Percentiles rank a stretch among this genome's conserved stretches.
Evolutionary conservation across 2,888 invertebrate species (phyloP).

Genomic region (Proisotoma minuta): DNA sequence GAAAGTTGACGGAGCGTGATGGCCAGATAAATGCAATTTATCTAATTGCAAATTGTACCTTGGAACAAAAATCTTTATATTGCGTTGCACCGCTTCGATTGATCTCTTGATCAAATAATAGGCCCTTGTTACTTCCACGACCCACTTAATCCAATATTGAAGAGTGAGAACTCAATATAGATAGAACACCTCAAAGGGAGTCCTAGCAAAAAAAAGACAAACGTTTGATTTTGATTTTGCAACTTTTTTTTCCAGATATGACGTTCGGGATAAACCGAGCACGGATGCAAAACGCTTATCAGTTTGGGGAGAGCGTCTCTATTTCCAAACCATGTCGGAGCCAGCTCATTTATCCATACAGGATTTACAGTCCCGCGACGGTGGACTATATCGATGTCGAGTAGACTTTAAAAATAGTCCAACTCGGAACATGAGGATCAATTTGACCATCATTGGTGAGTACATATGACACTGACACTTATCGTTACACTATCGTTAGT

Average conservation of each 20-base stretch:
- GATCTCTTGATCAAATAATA: too few relatives aligned
- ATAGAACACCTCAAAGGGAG: too few relatives aligned
- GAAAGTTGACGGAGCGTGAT: too few relatives aligned
- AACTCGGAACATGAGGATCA: constrained; percentile 78
- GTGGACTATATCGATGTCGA: constrained; percentile 76
- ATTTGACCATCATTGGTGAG: constrained; percentile 83
- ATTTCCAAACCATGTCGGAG: constrained; percentile 45
- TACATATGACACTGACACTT: constrained; percentile 41
- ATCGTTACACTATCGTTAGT: too few relatives aligned
- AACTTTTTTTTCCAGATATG: constrained; percentile 36
- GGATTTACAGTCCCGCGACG: constrained; percentile 40
- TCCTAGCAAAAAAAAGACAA: too few relatives aligned
- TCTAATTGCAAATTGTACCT: too few relatives aligned
- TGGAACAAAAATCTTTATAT: too few relatives aligned
- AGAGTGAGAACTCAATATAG: too few relatives aligned
- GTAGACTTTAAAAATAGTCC: constrained; percentile 86
- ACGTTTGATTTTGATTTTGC: background rate
- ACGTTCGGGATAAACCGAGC: constrained; percentile 44
- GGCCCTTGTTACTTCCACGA: too few relatives aligned
- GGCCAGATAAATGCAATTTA: too few relatives aligned
- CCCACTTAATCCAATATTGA: too few relatives aligned
- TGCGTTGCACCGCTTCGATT: too few relatives aligned
- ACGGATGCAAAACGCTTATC: constrained; percentile 46
- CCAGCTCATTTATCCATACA: constrained; percentile 45
- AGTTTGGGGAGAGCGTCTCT: constrained; percentile 43